A percentile compares a stretch with the other conserved stretches of the same genome.
These are phyloP conservation scores for Pristionchus arcanus DNA, from an alignment of 2,888 invertebrate genomes.

Conservation along the genomic window DNA sequence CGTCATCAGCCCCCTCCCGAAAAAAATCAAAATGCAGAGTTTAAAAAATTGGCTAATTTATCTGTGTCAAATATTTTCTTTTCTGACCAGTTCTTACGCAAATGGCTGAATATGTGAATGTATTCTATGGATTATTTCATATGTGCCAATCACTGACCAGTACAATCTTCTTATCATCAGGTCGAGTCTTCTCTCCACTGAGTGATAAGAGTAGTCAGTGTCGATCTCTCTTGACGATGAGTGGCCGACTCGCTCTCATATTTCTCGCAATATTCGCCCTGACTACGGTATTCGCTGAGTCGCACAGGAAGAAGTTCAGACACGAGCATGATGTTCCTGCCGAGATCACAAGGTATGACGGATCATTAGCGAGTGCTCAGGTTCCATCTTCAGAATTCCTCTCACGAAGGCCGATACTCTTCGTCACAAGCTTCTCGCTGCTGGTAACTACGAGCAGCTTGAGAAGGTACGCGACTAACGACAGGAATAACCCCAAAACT, in stretches of 20 bases:
- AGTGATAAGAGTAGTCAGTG: conserved; percentile 33
- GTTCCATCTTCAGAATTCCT: conserved; percentile 61
- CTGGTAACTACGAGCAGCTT: conserved; percentile 67
- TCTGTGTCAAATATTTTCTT: too few species aligned
- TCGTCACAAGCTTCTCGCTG: conserved; percentile 65
- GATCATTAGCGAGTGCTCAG: neutral
- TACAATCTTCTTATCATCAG: neutral
- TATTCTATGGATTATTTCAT: neutral
- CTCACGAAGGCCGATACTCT: conserved; percentile 71
- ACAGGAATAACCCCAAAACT: neutral
- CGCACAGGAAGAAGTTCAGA: conserved; percentile 23
- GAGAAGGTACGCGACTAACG: conserved; percentile 40
- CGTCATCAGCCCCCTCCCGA: too few species aligned
- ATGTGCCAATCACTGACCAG: conserved; percentile 26
- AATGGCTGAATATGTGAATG: too few species aligned
- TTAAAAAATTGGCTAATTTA: too few species aligned
- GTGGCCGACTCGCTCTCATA: conserved; percentile 25
- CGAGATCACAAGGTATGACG: conserved; percentile 15
- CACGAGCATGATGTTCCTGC: neutral
- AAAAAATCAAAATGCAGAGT: too few species aligned
- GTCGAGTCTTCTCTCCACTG: conserved; percentile 17
- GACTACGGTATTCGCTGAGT: conserved; percentile 13
- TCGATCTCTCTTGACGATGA: conserved; percentile 34
- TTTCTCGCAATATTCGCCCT: neutral
- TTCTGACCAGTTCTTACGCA: neutral